Base-by-base conservation (phyloP, 2,888 invertebrate genomes). In the Pinctada fucata region DNA sequence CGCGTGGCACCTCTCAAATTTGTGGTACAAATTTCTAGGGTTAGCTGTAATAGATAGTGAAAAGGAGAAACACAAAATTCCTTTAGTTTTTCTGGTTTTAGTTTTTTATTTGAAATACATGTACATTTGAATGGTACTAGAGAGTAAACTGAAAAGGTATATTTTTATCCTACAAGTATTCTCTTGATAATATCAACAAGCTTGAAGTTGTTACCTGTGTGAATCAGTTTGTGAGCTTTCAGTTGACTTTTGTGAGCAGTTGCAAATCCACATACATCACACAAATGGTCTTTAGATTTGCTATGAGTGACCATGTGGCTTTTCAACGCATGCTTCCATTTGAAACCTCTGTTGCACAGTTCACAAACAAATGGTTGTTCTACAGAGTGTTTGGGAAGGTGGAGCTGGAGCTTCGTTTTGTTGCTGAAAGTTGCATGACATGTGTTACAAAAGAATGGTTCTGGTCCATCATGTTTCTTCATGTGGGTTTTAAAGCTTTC, bases 311-410 rank as follows among this genome's bases (percentile, higher is more conserved):
- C 85, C 89, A 90, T 89, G 82, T 92, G 91, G 75, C 85, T 93
- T 79, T 93, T 94, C 0, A 94, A 90, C 0, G 94, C 94, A 85
- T 94, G 94, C 74, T 94, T 94, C 94, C 94, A 94, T 83, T 94
- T 94, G 87, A 94, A 94, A 0, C 93, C 94, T 80, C 93, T 93
- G 13, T 92, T 90, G 84, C 94, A 94, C 52, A 93, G 92, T 2
- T 92, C 91, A 82, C 94, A 94, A 0, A 93, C 91, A 87, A 93
- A 94, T 0, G 94, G 94, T 31, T 94, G 94, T 78, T 93, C 93
- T 2, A 91, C 92, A 1, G 94, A 94, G 83, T 94, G 94, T 81
- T 94, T 94, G 1, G 94, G 94, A n/a, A 93, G 89, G 85, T 94
- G 94, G 6, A 93, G 89, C 52, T 91, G 91, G 2, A 94, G 85